A percentile compares a stretch with the other conserved stretches of the same genome.
phyloP scores from a whole-genome alignment of 2,888 invertebrate species.

The Parascotia fuliginaria region DNA sequence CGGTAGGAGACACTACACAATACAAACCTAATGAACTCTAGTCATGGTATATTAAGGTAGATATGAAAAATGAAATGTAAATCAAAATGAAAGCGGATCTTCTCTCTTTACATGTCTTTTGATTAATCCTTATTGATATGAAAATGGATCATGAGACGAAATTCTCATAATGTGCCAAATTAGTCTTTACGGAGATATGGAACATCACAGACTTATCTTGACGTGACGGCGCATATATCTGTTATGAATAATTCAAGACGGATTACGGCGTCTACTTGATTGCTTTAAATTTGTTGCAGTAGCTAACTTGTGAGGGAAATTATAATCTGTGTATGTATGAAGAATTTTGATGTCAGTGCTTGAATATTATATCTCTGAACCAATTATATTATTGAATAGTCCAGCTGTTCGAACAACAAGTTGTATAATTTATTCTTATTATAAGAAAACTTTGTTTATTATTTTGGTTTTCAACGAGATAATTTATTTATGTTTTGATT shows the following conservation, averaged over 20 bases:
- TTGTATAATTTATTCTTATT: too few relatives aligned
- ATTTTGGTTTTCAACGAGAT: too few relatives aligned
- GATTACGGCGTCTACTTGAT: constrained; percentile 11
- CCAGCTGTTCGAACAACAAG: too few relatives aligned
- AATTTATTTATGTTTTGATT: too few relatives aligned
- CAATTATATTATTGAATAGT: too few relatives aligned
- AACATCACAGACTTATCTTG: constrained; percentile 17
- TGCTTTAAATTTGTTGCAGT: constrained; percentile 14
- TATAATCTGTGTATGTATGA: background rate
- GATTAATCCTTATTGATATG: constrained; percentile 60
- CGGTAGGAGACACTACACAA: constrained; percentile 16
- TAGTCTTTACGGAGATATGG: constrained; percentile 26
- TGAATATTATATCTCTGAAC: too few relatives aligned
- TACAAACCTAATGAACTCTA: constrained; percentile 28
- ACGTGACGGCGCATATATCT: constrained; percentile 7
- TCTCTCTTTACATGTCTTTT: constrained; percentile 41
- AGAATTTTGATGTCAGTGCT: background rate
- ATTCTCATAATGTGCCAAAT: constrained; percentile 34
- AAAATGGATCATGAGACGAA: constrained; percentile 45
- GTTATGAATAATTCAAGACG: constrained; percentile 28
- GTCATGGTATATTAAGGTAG: too few relatives aligned
- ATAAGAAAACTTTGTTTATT: too few relatives aligned
- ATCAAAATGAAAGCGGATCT: constrained; percentile 49
- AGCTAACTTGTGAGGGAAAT: background rate
- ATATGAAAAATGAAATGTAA: too few relatives aligned